phyloP scores from a whole-genome alignment of 2,797 vertebrate genomes.

The Aeoliscus strigatus region DNA sequence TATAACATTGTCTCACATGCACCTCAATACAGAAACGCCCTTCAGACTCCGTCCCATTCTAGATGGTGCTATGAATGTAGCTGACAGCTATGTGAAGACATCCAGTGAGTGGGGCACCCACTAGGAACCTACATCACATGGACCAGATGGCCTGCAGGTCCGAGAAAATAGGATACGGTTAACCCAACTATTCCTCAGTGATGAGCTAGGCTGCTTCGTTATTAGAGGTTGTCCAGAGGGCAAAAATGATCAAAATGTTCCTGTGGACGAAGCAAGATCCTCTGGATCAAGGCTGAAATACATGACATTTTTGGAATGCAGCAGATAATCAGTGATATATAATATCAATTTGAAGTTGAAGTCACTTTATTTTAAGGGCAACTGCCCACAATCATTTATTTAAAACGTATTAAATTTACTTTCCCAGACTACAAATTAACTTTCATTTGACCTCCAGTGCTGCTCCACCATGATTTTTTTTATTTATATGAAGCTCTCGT shows the following conservation, averaged over 20 bases:
- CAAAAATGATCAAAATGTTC: constrained; percentile 31
- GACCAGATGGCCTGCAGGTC: constrained; percentile 24
- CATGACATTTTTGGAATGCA: background rate
- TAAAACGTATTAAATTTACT: no score
- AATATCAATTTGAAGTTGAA: no score
- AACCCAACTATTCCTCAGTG: constrained; percentile 33
- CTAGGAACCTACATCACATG: constrained; percentile 2
- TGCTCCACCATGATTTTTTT: background rate
- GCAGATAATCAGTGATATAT: no score
- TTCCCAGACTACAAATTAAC: background rate
- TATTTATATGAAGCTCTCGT: background rate
- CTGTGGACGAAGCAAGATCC: constrained; percentile 33
- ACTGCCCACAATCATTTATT: no score
- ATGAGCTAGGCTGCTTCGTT: constrained; percentile 39
- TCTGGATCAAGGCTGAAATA: constrained; percentile 63
- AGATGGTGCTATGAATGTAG: constrained; percentile 47
- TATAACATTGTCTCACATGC: constrained; percentile 54
- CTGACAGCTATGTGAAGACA: constrained; percentile 53
- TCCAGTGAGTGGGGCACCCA: constrained; percentile 4
- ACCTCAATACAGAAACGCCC: constrained; percentile 55
- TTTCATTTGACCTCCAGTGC: background rate
- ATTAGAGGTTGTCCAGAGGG: constrained; percentile 70
- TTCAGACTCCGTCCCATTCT: constrained; percentile 55
- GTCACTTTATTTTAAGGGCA: no score
- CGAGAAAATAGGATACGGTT: constrained; percentile 22